A percentile compares a stretch with the other conserved stretches of the same genome.
phyloP scores from a whole-genome alignment of 2,888 invertebrate species.

The Onchidella celtica region DNA sequence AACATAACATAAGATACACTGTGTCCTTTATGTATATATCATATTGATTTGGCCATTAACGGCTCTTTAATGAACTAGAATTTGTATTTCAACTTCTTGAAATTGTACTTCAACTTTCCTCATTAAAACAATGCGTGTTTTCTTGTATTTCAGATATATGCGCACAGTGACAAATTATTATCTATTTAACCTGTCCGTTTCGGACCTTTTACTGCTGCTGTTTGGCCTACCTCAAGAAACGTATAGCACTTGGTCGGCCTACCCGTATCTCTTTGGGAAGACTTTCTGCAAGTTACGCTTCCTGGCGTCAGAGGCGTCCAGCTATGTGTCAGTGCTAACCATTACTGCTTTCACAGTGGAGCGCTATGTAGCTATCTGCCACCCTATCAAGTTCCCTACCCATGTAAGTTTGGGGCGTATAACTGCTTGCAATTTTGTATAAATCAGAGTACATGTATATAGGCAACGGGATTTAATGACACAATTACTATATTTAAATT shows the following conservation, averaged over 20 bases:
- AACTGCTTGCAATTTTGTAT: no score
- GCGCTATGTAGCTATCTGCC: conserved; percentile 92
- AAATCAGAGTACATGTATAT: no score
- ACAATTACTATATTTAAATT: no score
- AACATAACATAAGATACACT: no score
- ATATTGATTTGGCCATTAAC: no score
- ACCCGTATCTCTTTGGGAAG: conserved; percentile 85
- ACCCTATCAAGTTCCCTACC: conserved; percentile 86
- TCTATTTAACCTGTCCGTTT: conserved; percentile 91
- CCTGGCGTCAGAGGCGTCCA: conserved; percentile 89
- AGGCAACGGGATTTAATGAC: no score
- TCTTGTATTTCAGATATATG: conserved; percentile 73
- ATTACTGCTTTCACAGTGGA: conserved; percentile 94
- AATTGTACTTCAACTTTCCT: no score
- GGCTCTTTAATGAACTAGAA: no score
- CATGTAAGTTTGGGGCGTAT: conserved; percentile 77
- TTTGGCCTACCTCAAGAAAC: conserved; percentile 91
- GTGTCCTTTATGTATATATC: no score
- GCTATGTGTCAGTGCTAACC: conserved; percentile 85
- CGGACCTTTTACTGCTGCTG: conserved; percentile 88
- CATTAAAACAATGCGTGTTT: no score
- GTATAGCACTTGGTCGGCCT: conserved; percentile 81
- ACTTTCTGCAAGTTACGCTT: conserved; percentile 88
- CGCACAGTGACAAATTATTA: conserved; percentile 86
- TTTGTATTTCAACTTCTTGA: no score